Base-by-base conservation (phyloP, 2,797 vertebrate genomes). In the Melanogrammus aeglefinus region DNA sequence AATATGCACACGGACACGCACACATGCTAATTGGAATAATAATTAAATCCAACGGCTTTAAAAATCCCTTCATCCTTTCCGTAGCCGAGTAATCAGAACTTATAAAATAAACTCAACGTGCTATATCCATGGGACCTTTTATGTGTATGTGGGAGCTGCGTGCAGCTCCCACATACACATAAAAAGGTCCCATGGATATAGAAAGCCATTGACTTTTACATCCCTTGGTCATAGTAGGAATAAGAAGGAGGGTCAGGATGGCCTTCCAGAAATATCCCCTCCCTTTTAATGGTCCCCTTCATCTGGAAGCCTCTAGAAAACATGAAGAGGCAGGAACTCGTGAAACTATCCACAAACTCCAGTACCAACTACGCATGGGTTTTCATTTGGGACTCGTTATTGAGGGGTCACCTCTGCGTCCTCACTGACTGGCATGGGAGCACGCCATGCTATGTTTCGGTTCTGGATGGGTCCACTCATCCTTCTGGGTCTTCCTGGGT, bases 141-240 rank as follows among this genome's bases (percentile, higher is more conserved):
- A n/a, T n/a, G n/a, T n/a, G n/a, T n/a, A n/a, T n/a, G n/a, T n/a
- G n/a, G n/a, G n/a, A n/a, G n/a, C n/a, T n/a, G n/a, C n/a, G n/a
- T n/a, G n/a, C 88, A 72, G 86, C 93, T 93, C 93, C 93, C 93
- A 92, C 93, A 7, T 86, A 79, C 84, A 88, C 90, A 93, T 94
- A 91, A 90, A 87, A 92, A 87, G 63, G 63, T 69, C n/a, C 84
- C 33, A 24, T 90, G 88, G 85, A 86, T 89, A 86, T 90, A 91
- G 88, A 91, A 90, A 91, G 90, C 90, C 88, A 93, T 92, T 93
- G 90, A 93, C 91, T 93, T 94, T 92, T 93, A 93, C 91, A 91
- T 92, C 89, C 88, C 87, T 91, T 92, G 83, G 87, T 81, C 75
- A 33, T 78, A 82, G 74, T 83, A 81, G 83, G 83, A 90, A 92